Evolutionary conservation across 2,113 vertebrate genomes (phyloP).

Genomic region (Phoenicopterus ruber): DNA sequence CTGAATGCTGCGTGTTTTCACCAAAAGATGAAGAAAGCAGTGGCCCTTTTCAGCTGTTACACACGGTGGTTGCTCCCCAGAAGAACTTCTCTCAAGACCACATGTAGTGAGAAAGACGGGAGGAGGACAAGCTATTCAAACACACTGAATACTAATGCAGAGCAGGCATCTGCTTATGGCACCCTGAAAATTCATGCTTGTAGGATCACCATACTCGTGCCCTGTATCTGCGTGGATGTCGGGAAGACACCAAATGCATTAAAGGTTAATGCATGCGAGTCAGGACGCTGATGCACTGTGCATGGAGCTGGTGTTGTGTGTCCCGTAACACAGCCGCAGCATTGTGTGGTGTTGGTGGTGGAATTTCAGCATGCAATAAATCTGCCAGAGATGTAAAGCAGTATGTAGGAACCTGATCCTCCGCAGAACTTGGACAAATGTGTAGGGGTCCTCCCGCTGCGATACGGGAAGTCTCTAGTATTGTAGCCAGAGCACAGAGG

Average conservation of each 20-base stretch:
- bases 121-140: not conserved
- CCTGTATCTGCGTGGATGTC: not conserved
- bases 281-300: rapidly evolving
- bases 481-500: not conserved
- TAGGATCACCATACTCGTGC: not conserved
- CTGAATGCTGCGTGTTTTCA: not conserved
- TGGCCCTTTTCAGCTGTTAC: not conserved
- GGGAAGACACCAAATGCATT: not conserved
- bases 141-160: not conserved
- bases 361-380: not conserved
- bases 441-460: rapidly evolving
- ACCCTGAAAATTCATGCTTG: not conserved
- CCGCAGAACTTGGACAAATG: not conserved
- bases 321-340: not conserved
- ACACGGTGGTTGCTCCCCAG: not conserved
- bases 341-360: not conserved
- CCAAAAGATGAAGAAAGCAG: not conserved
- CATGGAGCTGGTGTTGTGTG: not conserved
- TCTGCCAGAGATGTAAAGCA: not conserved
- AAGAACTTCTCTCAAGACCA: not conserved
- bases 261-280: not conserved
- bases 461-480: not conserved
- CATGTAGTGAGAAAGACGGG: not conserved
- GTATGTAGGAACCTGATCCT: not conserved
- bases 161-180: not conserved